Evolutionary conservation across 2,888 invertebrate genomes (phyloP).

Genomic region (Drosophila colorata): DNA sequence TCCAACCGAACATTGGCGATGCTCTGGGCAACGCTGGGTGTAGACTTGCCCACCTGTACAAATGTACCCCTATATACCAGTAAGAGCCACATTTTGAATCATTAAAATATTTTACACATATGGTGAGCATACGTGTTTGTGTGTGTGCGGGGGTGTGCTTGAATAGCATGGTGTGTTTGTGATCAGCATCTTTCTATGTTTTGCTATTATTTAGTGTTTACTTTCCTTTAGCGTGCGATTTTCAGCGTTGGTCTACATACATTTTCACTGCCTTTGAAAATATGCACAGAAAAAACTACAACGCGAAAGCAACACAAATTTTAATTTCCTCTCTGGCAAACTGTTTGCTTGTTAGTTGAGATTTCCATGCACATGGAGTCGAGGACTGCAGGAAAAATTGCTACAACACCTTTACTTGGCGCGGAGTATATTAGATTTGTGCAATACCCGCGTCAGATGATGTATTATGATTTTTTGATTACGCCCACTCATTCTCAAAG

Average conservation of each 20-base stretch:
- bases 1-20: slow-evolving; percentile 33
- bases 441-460: too few relatives aligned
- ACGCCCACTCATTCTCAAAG: too few relatives aligned
- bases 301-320: slow-evolving; percentile 22
- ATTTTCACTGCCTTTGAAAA: slow-evolving; percentile 64
- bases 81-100: slow-evolving; percentile 69
- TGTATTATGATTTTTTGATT: too few relatives aligned
- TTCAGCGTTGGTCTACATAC: slow-evolving; percentile 50
- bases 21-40: slow-evolving; percentile 31
- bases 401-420: slow-evolving; percentile 32
- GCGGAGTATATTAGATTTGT: slow-evolving; percentile 58
- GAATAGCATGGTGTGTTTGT: slow-evolving; percentile 30
- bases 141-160: slow-evolving; percentile 3
- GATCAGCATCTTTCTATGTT: slow-evolving; percentile 69
- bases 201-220: slow-evolving; percentile 68
- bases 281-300: slow-evolving; percentile 47
- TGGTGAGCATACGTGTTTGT: slow-evolving; percentile 25
- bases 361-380: slow-evolving; percentile 71
- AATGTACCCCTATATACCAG: slow-evolving; percentile 17
- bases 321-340: slow-evolving; percentile 55
- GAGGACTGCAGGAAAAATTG: slow-evolving; percentile 51
- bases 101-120: slow-evolving; percentile 73
- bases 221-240: slow-evolving; percentile 16
- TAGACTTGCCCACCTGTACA: slow-evolving; percentile 2
- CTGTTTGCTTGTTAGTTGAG: slow-evolving; percentile 66